A percentile compares a stretch with the other conserved stretches of the same genome.
Conservation (phyloP, 2,113 vertebrate genomes). For the Chionomys nivalis region DNA sequence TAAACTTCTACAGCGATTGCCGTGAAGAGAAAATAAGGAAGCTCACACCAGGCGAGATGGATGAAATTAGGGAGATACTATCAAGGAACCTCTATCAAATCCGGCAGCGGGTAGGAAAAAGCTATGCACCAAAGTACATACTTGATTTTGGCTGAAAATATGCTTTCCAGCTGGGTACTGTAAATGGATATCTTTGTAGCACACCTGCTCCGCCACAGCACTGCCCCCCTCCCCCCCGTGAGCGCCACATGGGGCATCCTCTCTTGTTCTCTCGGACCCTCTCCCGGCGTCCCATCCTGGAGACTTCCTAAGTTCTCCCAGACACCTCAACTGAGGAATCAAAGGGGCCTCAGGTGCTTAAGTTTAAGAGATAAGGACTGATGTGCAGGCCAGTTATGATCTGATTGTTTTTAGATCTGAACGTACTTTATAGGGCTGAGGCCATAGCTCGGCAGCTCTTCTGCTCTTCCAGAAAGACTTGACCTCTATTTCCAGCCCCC, state of each 20-base stretch:
- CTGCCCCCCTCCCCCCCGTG: no score
- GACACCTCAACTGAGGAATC: background rate
- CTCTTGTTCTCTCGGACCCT: background rate
- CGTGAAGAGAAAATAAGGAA: conserved; percentile 88
- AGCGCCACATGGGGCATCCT: rapidly evolving
- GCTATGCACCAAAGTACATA: conserved; percentile 59
- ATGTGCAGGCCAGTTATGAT: background rate
- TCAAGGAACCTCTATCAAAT: conserved; percentile 98
- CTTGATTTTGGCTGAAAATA: conserved; percentile 51
- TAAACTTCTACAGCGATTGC: conserved; percentile 84
- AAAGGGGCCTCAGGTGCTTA: background rate
- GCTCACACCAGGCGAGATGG: conserved; percentile 90
- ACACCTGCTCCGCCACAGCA: rapidly evolving
- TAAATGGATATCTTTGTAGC: background rate
- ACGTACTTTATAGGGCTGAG: background rate
- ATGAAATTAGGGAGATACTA: conserved; percentile 94
- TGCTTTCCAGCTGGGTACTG: background rate
- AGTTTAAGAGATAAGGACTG: background rate
- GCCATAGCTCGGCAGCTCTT: background rate
- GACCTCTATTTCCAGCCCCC: no score
- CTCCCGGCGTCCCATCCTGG: no score
- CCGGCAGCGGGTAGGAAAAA: conserved; percentile 92
- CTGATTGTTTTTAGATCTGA: background rate
- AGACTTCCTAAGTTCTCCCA: background rate
- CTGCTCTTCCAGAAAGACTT: background rate